Evolutionary conservation across 2,797 vertebrate species (phyloP).

Genomic region (Danio albolineatus): DNA sequence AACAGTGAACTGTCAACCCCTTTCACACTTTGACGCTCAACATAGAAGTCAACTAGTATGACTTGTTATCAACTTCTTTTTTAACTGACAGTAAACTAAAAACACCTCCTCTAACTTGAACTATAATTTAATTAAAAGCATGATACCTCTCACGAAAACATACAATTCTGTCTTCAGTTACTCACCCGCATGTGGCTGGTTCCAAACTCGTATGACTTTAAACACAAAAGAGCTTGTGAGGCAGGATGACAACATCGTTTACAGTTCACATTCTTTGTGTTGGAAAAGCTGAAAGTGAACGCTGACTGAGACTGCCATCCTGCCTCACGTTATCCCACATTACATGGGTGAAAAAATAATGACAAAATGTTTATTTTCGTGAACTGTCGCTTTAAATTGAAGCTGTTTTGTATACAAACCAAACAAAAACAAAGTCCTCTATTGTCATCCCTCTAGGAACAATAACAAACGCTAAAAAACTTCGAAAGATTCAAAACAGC

Average conservation of each 20-base stretch:
- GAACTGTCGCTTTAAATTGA: conserved; percentile 4
- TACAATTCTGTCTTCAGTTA: neutral
- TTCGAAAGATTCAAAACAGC: neutral
- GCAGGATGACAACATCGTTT: neutral
- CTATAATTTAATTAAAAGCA: neutral
- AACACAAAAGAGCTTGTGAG: neutral
- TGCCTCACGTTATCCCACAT: neutral
- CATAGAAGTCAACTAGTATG: neutral
- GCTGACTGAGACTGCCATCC: neutral
- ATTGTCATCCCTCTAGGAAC: neutral
- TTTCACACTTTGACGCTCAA: conserved; percentile 7
- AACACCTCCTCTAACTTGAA: neutral
- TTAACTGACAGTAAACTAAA: neutral
- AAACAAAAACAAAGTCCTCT: neutral
- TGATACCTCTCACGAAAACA: neutral
- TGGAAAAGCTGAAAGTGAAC: neutral
- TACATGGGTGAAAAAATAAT: neutral
- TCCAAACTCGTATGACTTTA: neutral
- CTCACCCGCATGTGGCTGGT: neutral
- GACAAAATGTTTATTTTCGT: neutral
- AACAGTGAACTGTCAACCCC: conserved; percentile 17
- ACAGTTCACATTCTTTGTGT: neutral
- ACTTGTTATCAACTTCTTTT: neutral
- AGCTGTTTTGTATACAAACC: conserved; percentile 23
- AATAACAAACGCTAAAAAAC: neutral